phyloP scores from a whole-genome alignment of 2,113 vertebrate species.

The Catharus bicknelli region DNA sequence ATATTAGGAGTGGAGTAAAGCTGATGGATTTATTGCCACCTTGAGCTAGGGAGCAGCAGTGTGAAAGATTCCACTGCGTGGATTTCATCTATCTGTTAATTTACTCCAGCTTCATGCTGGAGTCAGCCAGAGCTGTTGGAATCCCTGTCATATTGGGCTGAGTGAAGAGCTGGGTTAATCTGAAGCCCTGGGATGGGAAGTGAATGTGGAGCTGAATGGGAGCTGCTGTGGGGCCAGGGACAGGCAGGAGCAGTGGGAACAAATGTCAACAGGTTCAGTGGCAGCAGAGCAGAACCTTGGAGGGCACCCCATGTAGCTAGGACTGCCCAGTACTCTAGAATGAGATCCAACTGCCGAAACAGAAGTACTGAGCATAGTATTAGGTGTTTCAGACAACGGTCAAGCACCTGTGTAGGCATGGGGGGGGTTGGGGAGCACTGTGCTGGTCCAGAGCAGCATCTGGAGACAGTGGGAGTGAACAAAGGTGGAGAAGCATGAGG shows the following conservation, averaged over 20 bases:
- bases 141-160: neutral
- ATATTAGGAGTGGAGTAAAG: neutral
- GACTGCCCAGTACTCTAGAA: neutral
- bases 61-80: neutral
- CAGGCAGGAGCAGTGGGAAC: neutral
- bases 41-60: neutral
- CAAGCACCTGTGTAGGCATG: neutral
- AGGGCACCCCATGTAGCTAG: neutral
- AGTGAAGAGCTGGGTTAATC: neutral
- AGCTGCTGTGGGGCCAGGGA: neutral
- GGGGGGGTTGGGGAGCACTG: neutral
- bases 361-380: neutral
- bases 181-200: neutral
- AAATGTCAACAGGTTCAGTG: neutral
- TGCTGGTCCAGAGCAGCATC: neutral
- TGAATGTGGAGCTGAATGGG: no score
- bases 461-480: neutral
- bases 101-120: neutral
- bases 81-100: neutral
- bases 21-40: neutral
- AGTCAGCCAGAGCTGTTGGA: neutral
- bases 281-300: neutral
- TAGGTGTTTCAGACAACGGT: neutral
- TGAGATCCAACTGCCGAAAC: neutral
- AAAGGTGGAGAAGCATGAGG: neutral